Percentiles rank a stretch among this genome's conserved stretches.
Evolutionary conservation across 2,888 invertebrate species (phyloP).

Genomic region (Hylaea fasciaria): DNA sequence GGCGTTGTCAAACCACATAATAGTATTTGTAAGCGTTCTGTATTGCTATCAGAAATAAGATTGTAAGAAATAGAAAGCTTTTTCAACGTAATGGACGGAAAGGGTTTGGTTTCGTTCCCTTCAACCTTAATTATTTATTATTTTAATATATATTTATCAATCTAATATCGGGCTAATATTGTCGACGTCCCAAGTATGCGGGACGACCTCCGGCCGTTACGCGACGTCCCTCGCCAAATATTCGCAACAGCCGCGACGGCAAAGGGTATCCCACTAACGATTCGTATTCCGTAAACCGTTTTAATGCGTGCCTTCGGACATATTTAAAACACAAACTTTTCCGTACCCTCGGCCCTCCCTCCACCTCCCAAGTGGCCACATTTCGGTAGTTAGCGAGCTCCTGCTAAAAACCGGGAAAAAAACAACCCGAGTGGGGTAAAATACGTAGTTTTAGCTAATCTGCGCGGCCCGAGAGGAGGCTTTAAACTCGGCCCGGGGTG

Average conservation of each 20-base stretch:
- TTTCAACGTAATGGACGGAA: too few relatives aligned
- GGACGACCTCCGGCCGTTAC: constrained; percentile 21
- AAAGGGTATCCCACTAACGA: constrained; percentile 67
- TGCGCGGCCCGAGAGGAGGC: constrained; percentile 74
- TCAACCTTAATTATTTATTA: constrained; percentile 4
- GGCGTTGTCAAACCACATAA: too few relatives aligned
- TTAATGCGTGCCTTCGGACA: constrained; percentile 83
- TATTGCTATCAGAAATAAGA: too few relatives aligned
- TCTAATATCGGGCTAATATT: constrained; percentile 25
- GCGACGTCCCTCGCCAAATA: constrained; percentile 31
- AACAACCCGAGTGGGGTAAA: constrained; percentile 79
- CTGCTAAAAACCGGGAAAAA: constrained; percentile 67
- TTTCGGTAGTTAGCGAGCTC: constrained; percentile 79
- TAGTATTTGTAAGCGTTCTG: too few relatives aligned
- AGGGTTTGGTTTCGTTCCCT: not conserved
- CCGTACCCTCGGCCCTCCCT: constrained; percentile 55
- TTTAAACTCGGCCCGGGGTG: constrained; percentile 61
- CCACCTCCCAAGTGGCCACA: constrained; percentile 62
- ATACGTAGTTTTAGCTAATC: constrained; percentile 89
- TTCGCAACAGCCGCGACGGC: constrained; percentile 40
- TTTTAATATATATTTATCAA: constrained; percentile 2
- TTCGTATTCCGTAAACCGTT: constrained; percentile 77
- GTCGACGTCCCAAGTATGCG: constrained; percentile 34
- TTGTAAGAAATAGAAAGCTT: too few relatives aligned
- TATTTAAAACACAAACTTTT: constrained; percentile 84